Evolutionary conservation across 2,888 invertebrate species (phyloP).

Genomic region (Lycocerus yunnanus): DNA sequence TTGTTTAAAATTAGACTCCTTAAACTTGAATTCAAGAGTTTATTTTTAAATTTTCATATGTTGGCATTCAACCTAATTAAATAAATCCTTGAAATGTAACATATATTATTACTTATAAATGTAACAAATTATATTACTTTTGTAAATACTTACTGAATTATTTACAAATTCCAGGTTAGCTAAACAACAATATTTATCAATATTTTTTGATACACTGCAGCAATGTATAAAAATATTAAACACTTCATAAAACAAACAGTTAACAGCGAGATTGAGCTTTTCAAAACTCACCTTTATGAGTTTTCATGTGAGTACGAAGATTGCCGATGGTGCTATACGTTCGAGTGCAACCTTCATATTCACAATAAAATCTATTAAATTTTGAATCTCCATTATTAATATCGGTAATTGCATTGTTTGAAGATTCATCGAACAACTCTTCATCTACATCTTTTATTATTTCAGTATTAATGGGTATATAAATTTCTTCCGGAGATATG

Average conservation of each 20-base stretch:
- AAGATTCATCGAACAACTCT: conserved; percentile 70
- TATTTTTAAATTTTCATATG: background rate
- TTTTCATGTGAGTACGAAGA: conserved; percentile 92
- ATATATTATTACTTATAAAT: background rate
- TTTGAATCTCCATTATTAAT: conserved; percentile 62
- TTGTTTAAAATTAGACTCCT: background rate
- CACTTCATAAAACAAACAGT: background rate
- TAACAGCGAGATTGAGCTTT: background rate
- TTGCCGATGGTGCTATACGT: conserved; percentile 95
- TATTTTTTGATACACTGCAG: background rate
- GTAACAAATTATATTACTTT: background rate
- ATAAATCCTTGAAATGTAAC: background rate
- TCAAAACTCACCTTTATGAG: conserved; percentile 79
- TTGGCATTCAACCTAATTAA: background rate
- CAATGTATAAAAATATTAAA: background rate
- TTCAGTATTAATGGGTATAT: conserved; percentile 72
- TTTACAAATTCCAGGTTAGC: background rate
- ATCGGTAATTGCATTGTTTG: conserved; percentile 68
- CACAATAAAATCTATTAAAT: conserved; percentile 77
- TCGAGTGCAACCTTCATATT: conserved; percentile 84
- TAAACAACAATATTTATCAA: background rate
- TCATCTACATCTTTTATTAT: conserved; percentile 65
- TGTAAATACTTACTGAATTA: background rate
- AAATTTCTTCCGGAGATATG: conserved; percentile 70
- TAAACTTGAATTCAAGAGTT: background rate